Percentiles rank a stretch among this genome's conserved stretches.
Conservation (phyloP, 2,113 vertebrate species). For the Tetraodon nigroviridis region DNA sequence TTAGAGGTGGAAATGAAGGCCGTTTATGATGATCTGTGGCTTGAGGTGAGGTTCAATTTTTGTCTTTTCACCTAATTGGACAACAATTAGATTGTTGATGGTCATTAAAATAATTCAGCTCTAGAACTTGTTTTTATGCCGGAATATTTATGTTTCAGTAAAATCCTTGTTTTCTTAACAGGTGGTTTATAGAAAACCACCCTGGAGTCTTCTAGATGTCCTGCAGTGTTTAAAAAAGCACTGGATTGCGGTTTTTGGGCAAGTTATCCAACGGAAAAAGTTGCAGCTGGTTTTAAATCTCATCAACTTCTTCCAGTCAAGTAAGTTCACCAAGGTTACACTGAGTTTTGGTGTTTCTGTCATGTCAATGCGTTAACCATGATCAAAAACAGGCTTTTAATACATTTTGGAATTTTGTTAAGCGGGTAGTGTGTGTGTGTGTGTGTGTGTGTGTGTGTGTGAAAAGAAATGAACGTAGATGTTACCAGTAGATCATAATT, state of each 20-base stretch:
- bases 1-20: slow-evolving; percentile 90
- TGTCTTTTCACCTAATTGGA: background rate
- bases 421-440: too few relatives aligned
- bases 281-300: slow-evolving; percentile 75
- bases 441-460: too few relatives aligned
- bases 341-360: background rate
- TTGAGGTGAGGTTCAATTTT: slow-evolving; percentile 72
- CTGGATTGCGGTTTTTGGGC: slow-evolving; percentile 90
- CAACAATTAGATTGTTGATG: too few relatives aligned
- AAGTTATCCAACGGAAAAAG: slow-evolving; percentile 74
- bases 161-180: slow-evolving; percentile 42
- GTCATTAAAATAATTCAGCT: too few relatives aligned
- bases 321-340: slow-evolving; percentile 57
- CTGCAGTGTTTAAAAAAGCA: slow-evolving; percentile 87
- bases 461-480: too few relatives aligned
- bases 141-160: background rate
- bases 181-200: slow-evolving; percentile 87
- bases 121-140: too few relatives aligned
- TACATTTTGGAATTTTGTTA: too few relatives aligned
- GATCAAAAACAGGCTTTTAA: too few relatives aligned
- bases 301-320: slow-evolving; percentile 73
- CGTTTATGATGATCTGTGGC: slow-evolving; percentile 82
- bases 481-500: background rate
- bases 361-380: too few relatives aligned
- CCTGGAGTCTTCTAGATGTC: slow-evolving; percentile 81